Base-by-base conservation (phyloP, 2,113 vertebrate species). In the Burhinus bistriatus region DNA sequence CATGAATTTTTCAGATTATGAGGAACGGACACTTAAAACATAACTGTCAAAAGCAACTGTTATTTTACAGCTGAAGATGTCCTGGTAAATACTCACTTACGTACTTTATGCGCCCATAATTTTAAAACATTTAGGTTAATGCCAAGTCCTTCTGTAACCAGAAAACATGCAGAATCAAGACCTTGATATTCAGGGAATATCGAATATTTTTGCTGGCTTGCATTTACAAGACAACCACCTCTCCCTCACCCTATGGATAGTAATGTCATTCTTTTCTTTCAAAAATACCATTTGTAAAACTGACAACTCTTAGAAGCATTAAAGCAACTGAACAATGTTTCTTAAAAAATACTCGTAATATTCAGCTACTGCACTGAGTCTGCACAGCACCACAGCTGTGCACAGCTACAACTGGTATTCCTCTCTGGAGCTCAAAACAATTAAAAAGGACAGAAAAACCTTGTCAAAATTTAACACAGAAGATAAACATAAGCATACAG, bases 401-500 rank as follows among this genome's bases (percentile, higher is more conserved):
- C 75, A 52, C 49, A 78, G 68, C 47, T 79, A 72, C 55, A 57
- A 54, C 64, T 87, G 29, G 13, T n/a, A 54, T n/a, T 71, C 62
- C 78, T 90, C 76, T 90, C 80, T 73, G 49, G 51, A 83, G 45
- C 57, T 85, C 49, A 49, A n/a, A 64, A 26, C 44, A 71, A 62
- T 80, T 83, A 76, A 82, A 92, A 94, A 93, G 59, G 81, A 70
- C 79, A 87, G 49, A 85, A 85, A 96, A 95, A 57, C 42, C 89
- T 87, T 85, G 66, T 88, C 87, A 93, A 77, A 95, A 89, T n/a
- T 69, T 83, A 87, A 42, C 90, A 89, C 8, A 61, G n/a, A 92
- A 93, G 87, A 85, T 77, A 96, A 96, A 94, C 94, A 93, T 70
- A 81, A 79, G 59, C 83, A 77, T 47, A 52, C 26, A 82, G 66